Evolutionary conservation across 1,140 invertebrate species (phyloP).

Genomic region (Drosophila kurseongensis): DNA sequence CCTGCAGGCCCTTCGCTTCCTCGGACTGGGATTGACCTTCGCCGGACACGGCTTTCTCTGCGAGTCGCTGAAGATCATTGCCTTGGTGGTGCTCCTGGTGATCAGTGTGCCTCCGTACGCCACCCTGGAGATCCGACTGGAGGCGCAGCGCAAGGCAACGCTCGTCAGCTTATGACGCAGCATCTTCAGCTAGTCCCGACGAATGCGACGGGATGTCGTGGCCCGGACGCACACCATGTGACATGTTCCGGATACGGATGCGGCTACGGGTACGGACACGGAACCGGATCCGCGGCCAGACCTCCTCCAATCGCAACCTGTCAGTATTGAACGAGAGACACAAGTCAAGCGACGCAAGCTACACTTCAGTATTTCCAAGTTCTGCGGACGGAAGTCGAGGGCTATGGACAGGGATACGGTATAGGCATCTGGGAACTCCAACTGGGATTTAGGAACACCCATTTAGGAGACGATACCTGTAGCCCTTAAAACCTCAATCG

Average conservation of each 20-base stretch:
- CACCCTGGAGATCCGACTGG: constrained; percentile 83
- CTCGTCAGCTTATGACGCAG: constrained; percentile 83
- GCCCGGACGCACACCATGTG: constrained; percentile 80
- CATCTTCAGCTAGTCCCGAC: constrained; percentile 82
- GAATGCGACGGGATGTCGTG: constrained; percentile 59
- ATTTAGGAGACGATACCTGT: too few relatives aligned
- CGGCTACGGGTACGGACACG: constrained; percentile 11
- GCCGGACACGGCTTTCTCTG: constrained; percentile 81
- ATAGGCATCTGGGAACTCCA: background rate
- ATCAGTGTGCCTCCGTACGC: constrained; percentile 84
- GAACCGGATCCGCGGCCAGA: constrained; percentile 4
- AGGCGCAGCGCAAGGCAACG: constrained; percentile 82
- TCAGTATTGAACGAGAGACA: constrained; percentile 44
- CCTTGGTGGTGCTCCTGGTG: constrained; percentile 82
- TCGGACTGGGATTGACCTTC: constrained; percentile 79
- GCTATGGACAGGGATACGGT: background rate
- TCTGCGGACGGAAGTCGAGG: constrained; percentile 1
- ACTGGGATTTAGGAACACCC: background rate
- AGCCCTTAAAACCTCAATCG: background rate
- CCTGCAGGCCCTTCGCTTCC: constrained; percentile 71
- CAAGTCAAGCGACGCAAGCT: constrained; percentile 24
- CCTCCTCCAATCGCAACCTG: constrained; percentile 19
- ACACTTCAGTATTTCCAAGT: constrained; percentile 29
- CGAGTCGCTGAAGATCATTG: constrained; percentile 81
- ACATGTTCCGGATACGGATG: constrained; percentile 21